phyloP scores from a whole-genome alignment of 2,888 invertebrate genomes.

The Lamellibrachia satsuma region DNA sequence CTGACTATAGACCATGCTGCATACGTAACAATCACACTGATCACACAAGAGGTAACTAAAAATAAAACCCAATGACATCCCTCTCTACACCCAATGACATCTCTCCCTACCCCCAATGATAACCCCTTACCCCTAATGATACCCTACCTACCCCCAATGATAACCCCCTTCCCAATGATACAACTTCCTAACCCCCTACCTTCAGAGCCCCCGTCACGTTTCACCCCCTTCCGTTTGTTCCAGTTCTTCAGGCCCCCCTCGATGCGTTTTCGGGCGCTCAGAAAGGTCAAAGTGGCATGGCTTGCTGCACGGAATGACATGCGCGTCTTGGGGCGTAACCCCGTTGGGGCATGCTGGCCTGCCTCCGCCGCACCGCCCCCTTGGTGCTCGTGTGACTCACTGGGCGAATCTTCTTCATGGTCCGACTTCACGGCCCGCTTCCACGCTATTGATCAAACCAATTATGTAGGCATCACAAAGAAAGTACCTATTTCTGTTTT shows the following conservation, averaged over 20 bases:
- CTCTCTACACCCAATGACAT: too few species aligned
- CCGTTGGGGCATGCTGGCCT: not conserved
- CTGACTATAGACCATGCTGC: too few species aligned
- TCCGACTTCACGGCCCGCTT: constrained; percentile 60
- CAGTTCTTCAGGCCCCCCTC: constrained; percentile 82
- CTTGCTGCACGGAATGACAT: constrained; percentile 65
- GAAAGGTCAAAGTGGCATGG: constrained; percentile 65
- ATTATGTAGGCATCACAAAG: not conserved
- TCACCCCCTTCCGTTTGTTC: constrained; percentile 67
- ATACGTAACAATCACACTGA: too few species aligned
- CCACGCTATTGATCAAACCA: constrained; percentile 49
- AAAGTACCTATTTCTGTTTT: not conserved
- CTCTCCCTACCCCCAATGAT: too few species aligned
- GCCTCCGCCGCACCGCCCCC: constrained; percentile 22
- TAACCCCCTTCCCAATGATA: too few species aligned
- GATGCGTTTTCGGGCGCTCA: constrained; percentile 77
- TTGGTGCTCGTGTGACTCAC: constrained; percentile 47
- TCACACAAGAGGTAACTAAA: too few species aligned
- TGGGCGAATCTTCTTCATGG: constrained; percentile 64
- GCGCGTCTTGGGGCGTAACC: constrained; percentile 35
- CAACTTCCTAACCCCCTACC: not conserved
- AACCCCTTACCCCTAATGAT: too few species aligned
- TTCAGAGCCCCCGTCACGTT: not conserved
- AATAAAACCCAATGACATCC: too few species aligned
- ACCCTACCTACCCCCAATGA: too few species aligned